These are phyloP conservation scores for Grapholita molesta DNA, from an alignment of 1,140 invertebrate genomes.

Conservation along the genomic window DNA sequence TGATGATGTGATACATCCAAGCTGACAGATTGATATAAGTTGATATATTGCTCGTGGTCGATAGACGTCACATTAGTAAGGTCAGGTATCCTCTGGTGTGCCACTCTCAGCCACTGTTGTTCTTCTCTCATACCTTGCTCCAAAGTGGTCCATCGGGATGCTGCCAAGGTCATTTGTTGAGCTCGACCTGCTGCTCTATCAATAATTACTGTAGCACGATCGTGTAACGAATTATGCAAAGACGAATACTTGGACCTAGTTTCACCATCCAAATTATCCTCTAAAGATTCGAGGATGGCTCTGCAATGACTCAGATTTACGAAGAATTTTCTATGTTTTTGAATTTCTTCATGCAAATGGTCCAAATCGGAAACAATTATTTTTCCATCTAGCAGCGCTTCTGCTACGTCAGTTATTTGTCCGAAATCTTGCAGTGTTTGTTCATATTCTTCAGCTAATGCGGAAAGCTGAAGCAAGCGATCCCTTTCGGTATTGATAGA, in stretches of 20 bases:
- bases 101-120: slow-evolving; percentile 87
- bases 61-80: slow-evolving; percentile 86
- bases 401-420: slow-evolving; percentile 90
- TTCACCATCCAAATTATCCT: slow-evolving; percentile 88
- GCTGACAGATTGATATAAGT: slow-evolving; percentile 87
- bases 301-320: slow-evolving; percentile 91
- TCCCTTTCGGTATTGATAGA: slow-evolving; percentile 85
- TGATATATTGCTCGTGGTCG: slow-evolving; percentile 91
- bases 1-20: slow-evolving; percentile 88
- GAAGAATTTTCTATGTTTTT: slow-evolving; percentile 93
- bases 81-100: slow-evolving; percentile 88
- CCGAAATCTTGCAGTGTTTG: slow-evolving; percentile 91
- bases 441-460: slow-evolving; percentile 90
- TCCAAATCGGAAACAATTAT: slow-evolving; percentile 86
- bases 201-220: slow-evolving; percentile 84
- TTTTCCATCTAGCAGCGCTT: slow-evolving; percentile 86
- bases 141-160: slow-evolving; percentile 88
- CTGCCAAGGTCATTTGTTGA: slow-evolving; percentile 89
- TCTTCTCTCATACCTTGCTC: slow-evolving; percentile 91
- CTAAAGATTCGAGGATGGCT: slow-evolving; percentile 89
- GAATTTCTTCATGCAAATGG: slow-evolving; percentile 91
- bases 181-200: slow-evolving; percentile 88
- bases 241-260: slow-evolving; percentile 85
- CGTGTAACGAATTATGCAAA: slow-evolving; percentile 87
- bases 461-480: slow-evolving; percentile 83